Evolutionary conservation across 2,888 invertebrate species (phyloP).

Genomic region (Cordilura impudica): DNA sequence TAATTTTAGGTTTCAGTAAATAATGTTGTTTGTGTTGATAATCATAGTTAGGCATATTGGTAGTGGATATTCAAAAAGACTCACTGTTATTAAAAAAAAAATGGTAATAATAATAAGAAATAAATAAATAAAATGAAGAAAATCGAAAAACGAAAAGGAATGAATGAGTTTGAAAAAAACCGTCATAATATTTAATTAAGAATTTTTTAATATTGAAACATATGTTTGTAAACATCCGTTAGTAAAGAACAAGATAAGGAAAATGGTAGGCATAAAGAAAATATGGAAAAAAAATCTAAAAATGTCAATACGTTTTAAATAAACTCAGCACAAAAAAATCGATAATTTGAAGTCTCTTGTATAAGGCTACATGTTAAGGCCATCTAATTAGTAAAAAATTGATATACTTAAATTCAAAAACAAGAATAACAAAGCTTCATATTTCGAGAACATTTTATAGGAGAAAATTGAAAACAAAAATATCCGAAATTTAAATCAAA

Average conservation of each 20-base stretch:
- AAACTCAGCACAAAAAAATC: no score
- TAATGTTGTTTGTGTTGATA: slow-evolving; percentile 38
- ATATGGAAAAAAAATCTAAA: background rate
- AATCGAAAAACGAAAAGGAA: no score
- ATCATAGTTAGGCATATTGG: slow-evolving; percentile 21
- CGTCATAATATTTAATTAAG: background rate
- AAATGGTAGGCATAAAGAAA: background rate
- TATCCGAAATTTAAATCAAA: no score
- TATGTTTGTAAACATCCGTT: slow-evolving; percentile 40
- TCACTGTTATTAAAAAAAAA: slow-evolving; percentile 25
- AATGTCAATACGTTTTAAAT: no score
- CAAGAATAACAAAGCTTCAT: no score
- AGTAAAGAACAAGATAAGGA: background rate
- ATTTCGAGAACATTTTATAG: no score
- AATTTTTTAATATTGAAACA: background rate
- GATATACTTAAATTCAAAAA: no score
- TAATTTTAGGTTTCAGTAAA: slow-evolving; percentile 15
- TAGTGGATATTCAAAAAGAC: slow-evolving; percentile 3
- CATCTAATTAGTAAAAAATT: no score
- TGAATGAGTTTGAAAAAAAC: background rate
- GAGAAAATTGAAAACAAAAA: no score
- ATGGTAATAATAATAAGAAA: background rate
- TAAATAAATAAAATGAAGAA: no score
- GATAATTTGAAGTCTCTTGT: no score
- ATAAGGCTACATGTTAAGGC: no score